Base-by-base conservation (phyloP, 1,140 invertebrate species). In the Solenopsis fugax region DNA sequence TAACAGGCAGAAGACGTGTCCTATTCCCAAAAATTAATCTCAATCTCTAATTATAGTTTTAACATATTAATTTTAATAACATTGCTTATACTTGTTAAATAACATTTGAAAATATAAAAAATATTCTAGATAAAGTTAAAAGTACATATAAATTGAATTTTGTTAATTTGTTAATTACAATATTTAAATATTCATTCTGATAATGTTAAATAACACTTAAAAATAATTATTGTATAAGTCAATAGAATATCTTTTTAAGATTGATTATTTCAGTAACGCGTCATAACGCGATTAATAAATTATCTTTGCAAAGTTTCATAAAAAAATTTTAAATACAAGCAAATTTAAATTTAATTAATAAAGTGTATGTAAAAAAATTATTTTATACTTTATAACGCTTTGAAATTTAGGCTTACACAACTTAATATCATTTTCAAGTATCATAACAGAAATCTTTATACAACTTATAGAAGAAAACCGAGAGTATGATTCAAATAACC, bases 271-370 rank as follows among this genome's bases (percentile, higher is more conserved):
- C 21, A 48, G 10, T 54, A n/a, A n/a, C n/a, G n/a, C n/a, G 2
- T n/a, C 69, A 71, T 78, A 50, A 37, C 5, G 50, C n/a, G 5
- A 50, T 65, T 13, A 4, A 45, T 24, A 76, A 24, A 62, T 77
- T 29, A 62, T 77, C 0, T 24, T 78, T 64, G 21, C 16, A 78
- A 56, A 18, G 13, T 81, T 69, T 16, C 16, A 69, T 56, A 80
- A 69, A 18, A 3, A 69, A 56, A 71, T 45, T 71, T 56, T n/a
- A 24, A 13, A 16, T 45, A 34, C 6, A n/a, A 80, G 12, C 1
- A 71, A 80, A 7, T 37, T 67, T 80, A 65, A 52, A 50, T 64
- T 67, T 18, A 37, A 16, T n/a, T 24, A 41, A 78, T 50, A 69
- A 78, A 65, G 4, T 50, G 7, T n/a, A 4, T n/a, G n/a, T 69